Evolutionary conservation across 2,113 vertebrate species (phyloP).

Genomic region (Stegastes partitus): DNA sequence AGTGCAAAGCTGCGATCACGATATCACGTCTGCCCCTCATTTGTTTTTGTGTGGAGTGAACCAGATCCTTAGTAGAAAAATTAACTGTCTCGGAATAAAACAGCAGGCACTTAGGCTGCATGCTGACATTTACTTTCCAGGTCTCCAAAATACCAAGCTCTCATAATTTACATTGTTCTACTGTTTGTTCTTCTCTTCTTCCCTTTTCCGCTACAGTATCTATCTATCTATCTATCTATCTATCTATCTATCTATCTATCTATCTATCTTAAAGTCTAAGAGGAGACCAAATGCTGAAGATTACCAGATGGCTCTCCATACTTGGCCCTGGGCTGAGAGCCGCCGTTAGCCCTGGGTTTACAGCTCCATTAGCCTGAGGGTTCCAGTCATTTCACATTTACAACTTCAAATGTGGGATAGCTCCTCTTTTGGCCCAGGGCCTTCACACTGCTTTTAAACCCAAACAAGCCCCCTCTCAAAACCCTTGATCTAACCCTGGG

Average conservation of each 20-base stretch:
- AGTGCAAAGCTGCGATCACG: conserved; percentile 19
- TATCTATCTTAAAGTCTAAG: conserved; percentile 1
- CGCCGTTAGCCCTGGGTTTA: conserved; percentile 54
- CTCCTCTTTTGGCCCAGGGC: conserved; percentile 42
- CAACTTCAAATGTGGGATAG: conserved; percentile 40
- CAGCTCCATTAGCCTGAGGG: conserved; percentile 52
- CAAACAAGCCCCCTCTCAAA: conserved; percentile 32
- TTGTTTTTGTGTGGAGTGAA: conserved; percentile 43
- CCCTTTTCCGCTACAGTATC: no score
- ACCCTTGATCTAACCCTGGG: conserved; percentile 26
- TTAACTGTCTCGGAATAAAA: conserved; percentile 57
- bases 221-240: not conserved
- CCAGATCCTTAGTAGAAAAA: conserved; percentile 41
- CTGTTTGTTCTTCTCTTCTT: conserved; percentile 1
- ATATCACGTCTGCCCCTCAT: conserved; percentile 38
- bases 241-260: not conserved
- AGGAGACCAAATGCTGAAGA: conserved; percentile 20
- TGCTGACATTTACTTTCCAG: conserved; percentile 65
- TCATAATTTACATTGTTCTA: conserved; percentile 31
- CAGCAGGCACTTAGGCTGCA: conserved; percentile 42
- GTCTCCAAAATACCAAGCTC: conserved; percentile 43
- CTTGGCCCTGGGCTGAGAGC: conserved; percentile 31
- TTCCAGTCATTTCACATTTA: conserved; percentile 62
- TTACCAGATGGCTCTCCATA: conserved; percentile 46
- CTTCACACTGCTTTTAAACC: conserved; percentile 50